Conservation (phyloP, 2,113 vertebrate species). For the Brevimyrus niger region DNA sequence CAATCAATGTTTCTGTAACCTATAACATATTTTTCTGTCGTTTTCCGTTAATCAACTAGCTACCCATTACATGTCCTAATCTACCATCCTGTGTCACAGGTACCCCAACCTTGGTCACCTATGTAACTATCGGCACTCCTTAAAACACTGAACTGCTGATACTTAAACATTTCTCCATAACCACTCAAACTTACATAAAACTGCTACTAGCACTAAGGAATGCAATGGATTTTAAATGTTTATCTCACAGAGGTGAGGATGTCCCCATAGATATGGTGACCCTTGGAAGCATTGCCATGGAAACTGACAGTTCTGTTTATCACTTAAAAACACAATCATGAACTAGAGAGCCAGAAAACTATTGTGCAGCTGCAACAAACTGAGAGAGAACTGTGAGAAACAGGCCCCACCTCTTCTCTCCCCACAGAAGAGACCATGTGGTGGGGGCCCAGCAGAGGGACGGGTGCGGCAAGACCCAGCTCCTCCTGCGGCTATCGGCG, state of each 20-base stretch:
- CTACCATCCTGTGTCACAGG: not conserved
- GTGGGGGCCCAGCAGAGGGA: not conserved
- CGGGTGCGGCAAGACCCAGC: not conserved
- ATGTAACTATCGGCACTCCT: not conserved
- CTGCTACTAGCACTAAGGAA: not conserved
- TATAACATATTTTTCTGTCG: not conserved
- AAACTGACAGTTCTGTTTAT: not conserved
- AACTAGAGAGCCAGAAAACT: not conserved
- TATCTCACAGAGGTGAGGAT: not conserved
- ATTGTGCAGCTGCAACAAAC: constrained; percentile 5
- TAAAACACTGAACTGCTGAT: not conserved
- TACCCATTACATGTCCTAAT: not conserved
- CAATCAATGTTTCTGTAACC: not conserved
- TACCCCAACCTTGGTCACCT: not conserved
- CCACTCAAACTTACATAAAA: not conserved
- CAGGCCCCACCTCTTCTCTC: not conserved
- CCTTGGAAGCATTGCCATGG: not conserved
- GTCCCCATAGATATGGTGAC: not conserved
- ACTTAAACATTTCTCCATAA: not conserved
- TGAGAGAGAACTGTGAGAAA: no score
- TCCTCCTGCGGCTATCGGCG: constrained; percentile 1
- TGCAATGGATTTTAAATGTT: not conserved
- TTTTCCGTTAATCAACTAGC: not conserved
- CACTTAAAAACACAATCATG: not conserved
- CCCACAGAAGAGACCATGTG: not conserved